Evolutionary conservation across 2,113 vertebrate species (phyloP), one percentile per base, ranked within the genome.

Genomic region (Apus apus): DNA sequence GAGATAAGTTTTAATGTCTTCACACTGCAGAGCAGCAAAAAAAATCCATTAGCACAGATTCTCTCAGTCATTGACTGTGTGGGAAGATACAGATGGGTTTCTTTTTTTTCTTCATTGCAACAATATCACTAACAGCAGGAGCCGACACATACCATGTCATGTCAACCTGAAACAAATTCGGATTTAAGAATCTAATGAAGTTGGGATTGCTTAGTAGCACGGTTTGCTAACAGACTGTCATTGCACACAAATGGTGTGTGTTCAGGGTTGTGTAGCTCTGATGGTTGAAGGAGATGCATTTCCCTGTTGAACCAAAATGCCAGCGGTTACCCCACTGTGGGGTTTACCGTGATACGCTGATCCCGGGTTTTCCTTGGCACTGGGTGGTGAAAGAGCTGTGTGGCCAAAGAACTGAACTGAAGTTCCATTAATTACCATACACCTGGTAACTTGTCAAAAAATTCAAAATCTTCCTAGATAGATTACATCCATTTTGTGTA

Each of bases 91-190:
- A 93, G 68, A 87, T 89, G 90, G 77, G 18, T 0, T 15, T 30
- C 75, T 85, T 91, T 90, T 77, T 91, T 90, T 91, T 36, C 87
- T 80, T 87, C 94, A 32, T 78, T 87, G 84, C 96, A 96, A 94
- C 84, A 81, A 65, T 96, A 94, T 93, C 94, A 71, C 64, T 91
- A 85, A 68, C 80, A 81, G 92, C 92, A 67, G 60, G 66, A 96
- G 68, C 79, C 27, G 73, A 90, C 66, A 85, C 66, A 26, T 34
- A 68, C 83, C 94, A 89, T 93, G 88, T 95, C 51, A 50, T 80
- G 95, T 94, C 95, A 94, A 85, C 92, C 91, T 94, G 87, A 95
- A 97, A 95, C 90, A 96, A 95, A 96, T 95, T 82, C 86, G 86
- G 78, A 84, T 94, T 94, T 94, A 91, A 90, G 82, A 85, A 90